phyloP scores from a whole-genome alignment of 1,140 invertebrate genomes.

The Drosophila pectinifera region DNA sequence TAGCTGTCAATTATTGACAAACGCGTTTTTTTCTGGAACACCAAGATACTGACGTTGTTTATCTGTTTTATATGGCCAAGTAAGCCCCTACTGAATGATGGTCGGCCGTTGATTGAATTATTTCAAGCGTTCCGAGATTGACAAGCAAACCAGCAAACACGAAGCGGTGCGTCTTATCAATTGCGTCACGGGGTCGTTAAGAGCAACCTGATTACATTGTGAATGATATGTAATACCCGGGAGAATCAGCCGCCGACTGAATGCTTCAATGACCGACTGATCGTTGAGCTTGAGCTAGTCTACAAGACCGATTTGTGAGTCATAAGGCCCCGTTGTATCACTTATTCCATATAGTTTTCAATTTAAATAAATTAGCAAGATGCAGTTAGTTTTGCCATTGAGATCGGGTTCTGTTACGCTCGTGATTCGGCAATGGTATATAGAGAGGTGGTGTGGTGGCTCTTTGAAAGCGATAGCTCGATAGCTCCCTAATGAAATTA shows the following conservation, averaged over 20 bases:
- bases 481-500: conserved; percentile 49
- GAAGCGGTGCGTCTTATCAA: conserved; percentile 57
- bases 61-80: conserved; percentile 21
- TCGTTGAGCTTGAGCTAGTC: conserved; percentile 28
- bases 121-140: conserved; percentile 12
- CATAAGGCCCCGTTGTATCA: conserved; percentile 51
- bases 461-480: conserved; percentile 50
- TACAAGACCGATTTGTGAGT: conserved; percentile 39
- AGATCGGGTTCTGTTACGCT: conserved; percentile 31
- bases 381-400: conserved; percentile 46
- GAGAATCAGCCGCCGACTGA: conserved; percentile 26
- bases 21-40: conserved; percentile 35
- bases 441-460: conserved; percentile 5
- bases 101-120: conserved; percentile 44
- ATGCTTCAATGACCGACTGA: conserved; percentile 42
- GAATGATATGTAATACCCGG: conserved; percentile 41
- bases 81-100: conserved; percentile 46
- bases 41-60: conserved; percentile 20
- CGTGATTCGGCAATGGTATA: conserved; percentile 44
- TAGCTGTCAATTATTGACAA: conserved; percentile 82
- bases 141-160: conserved; percentile 29
- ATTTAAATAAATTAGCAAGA: conserved; percentile 70
- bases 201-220: conserved; percentile 26
- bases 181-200: conserved; percentile 51
- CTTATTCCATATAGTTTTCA: conserved; percentile 46